A percentile compares a stretch with the other conserved stretches of the same genome.
phyloP scores from a whole-genome alignment of 2,113 vertebrate species.

The Python bivittatus region DNA sequence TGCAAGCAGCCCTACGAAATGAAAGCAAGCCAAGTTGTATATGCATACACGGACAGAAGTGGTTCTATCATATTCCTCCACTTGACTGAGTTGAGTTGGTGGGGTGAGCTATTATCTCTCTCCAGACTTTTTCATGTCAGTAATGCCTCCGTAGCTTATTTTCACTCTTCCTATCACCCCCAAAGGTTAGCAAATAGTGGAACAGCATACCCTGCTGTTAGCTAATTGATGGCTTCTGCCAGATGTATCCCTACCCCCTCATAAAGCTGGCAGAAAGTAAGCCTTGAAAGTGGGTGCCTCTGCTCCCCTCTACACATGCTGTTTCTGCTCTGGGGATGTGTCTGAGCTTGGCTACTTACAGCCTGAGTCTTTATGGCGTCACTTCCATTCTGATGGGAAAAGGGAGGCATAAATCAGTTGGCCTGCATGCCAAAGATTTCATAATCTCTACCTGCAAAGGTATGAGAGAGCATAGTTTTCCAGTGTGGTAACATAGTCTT shows the following conservation, averaged over 20 bases:
- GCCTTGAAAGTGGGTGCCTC: too few species aligned
- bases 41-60: neutral
- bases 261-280: too few species aligned
- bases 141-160: neutral
- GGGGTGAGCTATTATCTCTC: neutral
- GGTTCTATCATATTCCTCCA: neutral
- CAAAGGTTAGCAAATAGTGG: too few species aligned
- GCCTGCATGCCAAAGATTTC: too few species aligned
- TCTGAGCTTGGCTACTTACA: neutral
- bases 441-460: too few species aligned
- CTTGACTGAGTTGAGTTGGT: neutral
- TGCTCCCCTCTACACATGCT: neutral
- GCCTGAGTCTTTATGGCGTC: neutral
- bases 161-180: neutral
- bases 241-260: too few species aligned
- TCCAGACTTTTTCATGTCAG: neutral
- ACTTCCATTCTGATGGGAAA: neutral
- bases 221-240: too few species aligned
- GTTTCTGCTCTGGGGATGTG: neutral
- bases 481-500: too few species aligned
- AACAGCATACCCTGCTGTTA: too few species aligned
- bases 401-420: neutral
- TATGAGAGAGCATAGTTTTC: too few species aligned
- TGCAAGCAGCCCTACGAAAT: neutral
- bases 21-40: too few species aligned